Conservation (phyloP, 2,797 vertebrate species). For the Lithobates sylvaticus region DNA sequence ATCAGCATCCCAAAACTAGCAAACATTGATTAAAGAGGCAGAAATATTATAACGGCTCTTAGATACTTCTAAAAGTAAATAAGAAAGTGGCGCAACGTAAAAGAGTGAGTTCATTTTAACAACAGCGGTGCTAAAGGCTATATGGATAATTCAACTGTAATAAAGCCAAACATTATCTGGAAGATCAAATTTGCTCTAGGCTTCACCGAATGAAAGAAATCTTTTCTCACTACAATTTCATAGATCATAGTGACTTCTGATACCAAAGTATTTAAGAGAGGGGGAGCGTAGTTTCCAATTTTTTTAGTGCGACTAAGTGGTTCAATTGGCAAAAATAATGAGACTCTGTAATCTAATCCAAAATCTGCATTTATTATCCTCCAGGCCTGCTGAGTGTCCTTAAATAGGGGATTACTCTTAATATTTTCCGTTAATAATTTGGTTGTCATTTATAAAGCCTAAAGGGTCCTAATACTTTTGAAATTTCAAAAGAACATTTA, state of each 20-base stretch:
- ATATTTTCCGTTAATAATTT: neutral
- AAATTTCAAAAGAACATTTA: neutral
- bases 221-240: neutral
- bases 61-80: neutral
- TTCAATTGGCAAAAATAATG: neutral
- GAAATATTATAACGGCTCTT: neutral
- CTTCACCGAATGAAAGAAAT: neutral
- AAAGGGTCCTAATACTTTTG: neutral
- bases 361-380: neutral
- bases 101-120: neutral
- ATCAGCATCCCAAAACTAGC: neutral
- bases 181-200: neutral
- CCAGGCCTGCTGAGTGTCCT: neutral
- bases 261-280: neutral
- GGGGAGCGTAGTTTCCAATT: neutral
- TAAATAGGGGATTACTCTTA: neutral
- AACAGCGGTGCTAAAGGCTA: neutral
- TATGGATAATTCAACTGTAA: neutral
- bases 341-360: neutral
- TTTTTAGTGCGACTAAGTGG: neutral
- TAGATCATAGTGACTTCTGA: neutral
- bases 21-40: neutral
- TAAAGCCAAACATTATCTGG: neutral
- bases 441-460: neutral
- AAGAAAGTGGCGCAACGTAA: neutral